Evolutionary conservation across 1,140 invertebrate genomes (phyloP), one percentile per base, ranked within the genome.

Genomic region (Prorops nasuta): DNA sequence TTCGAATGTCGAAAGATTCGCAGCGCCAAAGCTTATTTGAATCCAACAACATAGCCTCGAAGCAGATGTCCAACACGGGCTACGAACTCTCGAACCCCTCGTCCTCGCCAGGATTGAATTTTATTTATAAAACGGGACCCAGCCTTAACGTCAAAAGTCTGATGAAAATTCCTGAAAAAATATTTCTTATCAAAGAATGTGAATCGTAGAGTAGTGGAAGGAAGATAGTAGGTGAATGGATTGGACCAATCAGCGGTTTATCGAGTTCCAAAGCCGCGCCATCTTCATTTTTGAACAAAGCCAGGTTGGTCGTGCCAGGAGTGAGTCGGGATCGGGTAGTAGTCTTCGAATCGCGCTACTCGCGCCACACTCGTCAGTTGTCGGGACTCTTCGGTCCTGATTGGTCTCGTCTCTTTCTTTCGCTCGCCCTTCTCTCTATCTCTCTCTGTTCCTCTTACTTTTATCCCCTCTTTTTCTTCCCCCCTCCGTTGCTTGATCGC

Each of bases 211-310:
- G n/a, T 19, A n/a, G 18, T 17, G 20, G 37, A 44, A 45, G 6
- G 18, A n/a, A n/a, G n/a, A n/a, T n/a, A n/a, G n/a, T n/a, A n/a
- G n/a, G n/a, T n/a, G n/a, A n/a, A n/a, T 3, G 8, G 52, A n/a
- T 60, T 79, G 71, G 75, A 77, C 79, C 80, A 83, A 82, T 81
- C 72, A 79, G 75, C 72, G 56, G 64, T 68, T 69, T 74, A 74
- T 79, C 70, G 81, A 79, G 80, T 78, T 75, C 79, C 77, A 83
- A 84, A 82, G 80, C 73, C 83, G 86, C 86, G 86, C 87, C 86
- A 88, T 88, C 83, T 89, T 88, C 83, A 81, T 83, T 86, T 87
- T 87, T 84, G 84, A 87, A 87, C 85, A 84, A 83, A 81, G 84
- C 81, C 76, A 74, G 67, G 67, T 54, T 54, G 58, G 45, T 49